Evolutionary conservation across 2,113 vertebrate species (phyloP), one percentile per base, ranked within the genome.

Genomic region (Megaceryle torquata): DNA sequence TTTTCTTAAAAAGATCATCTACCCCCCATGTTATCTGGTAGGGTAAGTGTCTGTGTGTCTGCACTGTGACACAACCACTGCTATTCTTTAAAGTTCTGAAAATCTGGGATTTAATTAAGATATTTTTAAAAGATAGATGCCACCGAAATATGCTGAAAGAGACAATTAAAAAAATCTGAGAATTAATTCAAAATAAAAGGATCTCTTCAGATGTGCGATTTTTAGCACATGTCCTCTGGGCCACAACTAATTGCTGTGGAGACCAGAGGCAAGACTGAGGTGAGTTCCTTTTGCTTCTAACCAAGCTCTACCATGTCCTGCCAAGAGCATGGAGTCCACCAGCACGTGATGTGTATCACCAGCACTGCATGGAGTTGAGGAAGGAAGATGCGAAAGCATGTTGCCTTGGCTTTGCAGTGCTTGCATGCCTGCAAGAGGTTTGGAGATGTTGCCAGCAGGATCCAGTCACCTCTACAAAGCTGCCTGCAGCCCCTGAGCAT

Each of bases 171-270:
- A 82, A 80, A 81, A 67, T 31, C 71, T 91, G 82, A 68, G 77
- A 90, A 94, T 75, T 54, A 90, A 91, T 86, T 82, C 41, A 83
- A 70, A 96, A 95, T 87, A 70, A 67, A 93, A 81, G 5, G 18
- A 67, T 64, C 67, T 78, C 20, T 75, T 89, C 56, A 86, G 59
- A 78, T 48, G 39, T 70, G 9, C 67, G n/a, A 56, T 88, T 95
- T 95, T 96, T 88, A 68, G 43, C 71, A 61, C 26, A 20, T 14
- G 11, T 82, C 63, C 82, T 94, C 51, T 0, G 3, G 44, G 68
- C 60, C 39, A 25, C 79, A 82, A 20, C 71, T 94, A 90, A 94
- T 96, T 95, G 85, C 46, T 91, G 67, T 8, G 5, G 71, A 90
- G 70, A 89, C 71, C 35, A 63, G 77, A 68, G 72, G 75, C 65